Conservation (phyloP, 2,888 invertebrate species). For the Epinotia bilunana region DNA sequence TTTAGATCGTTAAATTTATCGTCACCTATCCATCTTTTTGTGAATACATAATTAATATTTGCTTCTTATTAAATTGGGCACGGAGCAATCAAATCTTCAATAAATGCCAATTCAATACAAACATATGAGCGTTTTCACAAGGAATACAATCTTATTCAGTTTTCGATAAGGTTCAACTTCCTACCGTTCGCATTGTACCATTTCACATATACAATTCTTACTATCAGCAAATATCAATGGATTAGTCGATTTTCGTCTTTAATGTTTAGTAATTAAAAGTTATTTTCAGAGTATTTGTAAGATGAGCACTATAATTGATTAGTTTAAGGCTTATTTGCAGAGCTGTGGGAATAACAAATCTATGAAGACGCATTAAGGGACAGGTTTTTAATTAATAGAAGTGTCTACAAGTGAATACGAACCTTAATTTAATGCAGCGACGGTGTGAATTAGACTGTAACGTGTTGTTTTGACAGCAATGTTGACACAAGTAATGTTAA, state of each 20-base stretch:
- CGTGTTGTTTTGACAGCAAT: constrained; percentile 23
- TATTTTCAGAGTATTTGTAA: background rate
- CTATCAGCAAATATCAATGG: background rate
- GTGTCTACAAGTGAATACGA: constrained; percentile 2
- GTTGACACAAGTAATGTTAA: constrained; percentile 35
- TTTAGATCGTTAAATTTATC: no score
- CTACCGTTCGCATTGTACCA: background rate
- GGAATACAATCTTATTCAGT: constrained; percentile 5
- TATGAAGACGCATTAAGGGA: constrained; percentile 42
- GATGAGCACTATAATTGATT: constrained; percentile 22
- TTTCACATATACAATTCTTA: background rate
- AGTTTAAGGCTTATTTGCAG: constrained; percentile 33
- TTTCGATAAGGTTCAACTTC: background rate
- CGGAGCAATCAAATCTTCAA: constrained; percentile 2
- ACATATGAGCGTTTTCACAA: background rate
- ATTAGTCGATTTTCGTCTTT: background rate
- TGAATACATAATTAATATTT: no score
- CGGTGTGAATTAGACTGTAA: background rate
- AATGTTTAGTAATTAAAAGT: background rate
- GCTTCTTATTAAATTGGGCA: no score
- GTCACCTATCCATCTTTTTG: no score
- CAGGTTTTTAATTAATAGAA: constrained; percentile 42
- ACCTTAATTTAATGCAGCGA: background rate
- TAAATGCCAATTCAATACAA: constrained; percentile 10
- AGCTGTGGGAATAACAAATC: constrained; percentile 43